These are phyloP conservation scores for Temnothorax longispinosus DNA, from an alignment of 1,140 invertebrate genomes.

Conservation along the genomic window DNA sequence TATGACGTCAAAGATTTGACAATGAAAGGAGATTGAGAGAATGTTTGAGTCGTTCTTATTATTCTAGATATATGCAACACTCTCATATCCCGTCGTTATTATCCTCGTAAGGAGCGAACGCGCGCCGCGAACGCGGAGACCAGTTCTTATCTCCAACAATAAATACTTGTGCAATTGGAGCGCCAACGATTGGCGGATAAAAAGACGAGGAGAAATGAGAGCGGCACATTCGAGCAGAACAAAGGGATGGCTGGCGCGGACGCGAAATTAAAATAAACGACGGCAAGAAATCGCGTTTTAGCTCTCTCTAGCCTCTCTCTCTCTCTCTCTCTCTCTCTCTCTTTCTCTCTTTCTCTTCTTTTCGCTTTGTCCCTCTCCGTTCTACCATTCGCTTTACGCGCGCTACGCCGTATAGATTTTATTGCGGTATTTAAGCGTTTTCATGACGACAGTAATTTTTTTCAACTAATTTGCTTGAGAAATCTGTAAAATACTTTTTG, in stretches of 20 bases:
- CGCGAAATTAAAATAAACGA: conserved; percentile 85
- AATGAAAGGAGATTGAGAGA: background rate
- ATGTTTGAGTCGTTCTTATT: background rate
- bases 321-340: background rate
- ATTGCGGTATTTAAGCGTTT: conserved; percentile 81
- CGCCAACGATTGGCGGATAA: conserved; percentile 65
- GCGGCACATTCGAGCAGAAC: conserved; percentile 73
- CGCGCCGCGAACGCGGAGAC: background rate
- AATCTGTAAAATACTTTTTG: background rate
- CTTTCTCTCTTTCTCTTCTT: conserved; percentile 40
- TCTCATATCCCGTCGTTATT: background rate
- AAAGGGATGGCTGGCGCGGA: conserved; percentile 77
- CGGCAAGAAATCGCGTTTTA: conserved; percentile 79
- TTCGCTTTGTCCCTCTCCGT: background rate
- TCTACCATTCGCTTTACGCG: conserved; percentile 22
- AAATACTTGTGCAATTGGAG: conserved; percentile 30
- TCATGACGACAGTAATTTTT: conserved; percentile 62
- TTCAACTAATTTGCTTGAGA: conserved; percentile 5
- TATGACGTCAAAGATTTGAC: background rate
- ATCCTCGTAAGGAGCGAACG: background rate
- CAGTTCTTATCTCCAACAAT: conserved; percentile 11
- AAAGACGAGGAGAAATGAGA: conserved; percentile 71
- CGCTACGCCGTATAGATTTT: conserved; percentile 71
- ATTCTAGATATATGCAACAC: background rate
- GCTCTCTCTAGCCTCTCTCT: conserved; percentile 10